These are phyloP conservation scores for Pontoporia blainvillei DNA, from an alignment of 2,113 vertebrate genomes.

Conservation along the genomic window DNA sequence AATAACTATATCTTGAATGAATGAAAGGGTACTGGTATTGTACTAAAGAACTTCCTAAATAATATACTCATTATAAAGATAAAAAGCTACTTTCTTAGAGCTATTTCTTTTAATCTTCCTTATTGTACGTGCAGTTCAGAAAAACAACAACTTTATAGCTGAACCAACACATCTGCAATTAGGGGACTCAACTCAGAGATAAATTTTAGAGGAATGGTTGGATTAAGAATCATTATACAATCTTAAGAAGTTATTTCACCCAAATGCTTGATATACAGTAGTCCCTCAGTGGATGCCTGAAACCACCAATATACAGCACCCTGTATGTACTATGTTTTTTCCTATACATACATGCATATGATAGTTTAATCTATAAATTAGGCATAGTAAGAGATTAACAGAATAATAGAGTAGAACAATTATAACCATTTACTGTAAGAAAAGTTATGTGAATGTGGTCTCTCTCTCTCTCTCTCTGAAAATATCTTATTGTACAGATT, in stretches of 20 bases:
- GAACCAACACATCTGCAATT: not conserved
- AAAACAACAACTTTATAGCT: not conserved
- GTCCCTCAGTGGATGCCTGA: not conserved
- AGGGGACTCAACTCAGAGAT: not conserved
- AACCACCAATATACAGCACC: not conserved
- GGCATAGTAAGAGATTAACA: not conserved
- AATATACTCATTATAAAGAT: not conserved
- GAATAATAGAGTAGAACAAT: not conserved
- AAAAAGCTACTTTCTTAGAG: not conserved
- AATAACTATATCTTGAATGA: not conserved
- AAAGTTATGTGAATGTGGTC: not conserved
- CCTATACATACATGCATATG: not conserved
- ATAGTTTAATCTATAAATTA: not conserved
- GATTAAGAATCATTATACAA: not conserved
- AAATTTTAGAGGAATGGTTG: not conserved
- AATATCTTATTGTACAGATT: not conserved
- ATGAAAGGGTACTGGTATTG: not conserved
- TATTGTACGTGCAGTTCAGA: not conserved
- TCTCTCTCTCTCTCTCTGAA: not conserved
- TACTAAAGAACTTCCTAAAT: not conserved
- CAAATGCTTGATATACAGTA: not conserved
- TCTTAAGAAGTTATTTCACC: not conserved
- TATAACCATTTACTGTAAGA: not conserved
- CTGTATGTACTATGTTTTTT: not conserved
- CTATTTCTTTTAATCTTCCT: not conserved